Conservation (phyloP, 2,113 vertebrate species). For the Cariama cristata region DNA sequence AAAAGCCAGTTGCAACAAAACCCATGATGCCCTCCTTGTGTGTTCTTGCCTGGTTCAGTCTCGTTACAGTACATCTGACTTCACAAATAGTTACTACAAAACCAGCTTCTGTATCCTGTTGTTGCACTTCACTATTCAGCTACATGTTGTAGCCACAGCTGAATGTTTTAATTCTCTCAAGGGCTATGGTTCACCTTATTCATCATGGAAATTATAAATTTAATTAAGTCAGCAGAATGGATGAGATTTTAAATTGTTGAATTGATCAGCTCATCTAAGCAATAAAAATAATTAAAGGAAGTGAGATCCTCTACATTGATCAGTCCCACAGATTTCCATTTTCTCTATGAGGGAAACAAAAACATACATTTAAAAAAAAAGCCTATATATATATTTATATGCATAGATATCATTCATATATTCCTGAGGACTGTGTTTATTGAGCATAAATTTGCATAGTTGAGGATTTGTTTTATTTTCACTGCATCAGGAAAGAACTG, state of each 20-base stretch:
- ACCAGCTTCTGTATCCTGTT: neutral
- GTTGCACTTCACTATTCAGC: neutral
- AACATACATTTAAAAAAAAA: no score
- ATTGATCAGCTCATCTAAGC: neutral
- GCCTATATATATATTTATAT: neutral
- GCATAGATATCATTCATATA: neutral
- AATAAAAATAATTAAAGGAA: conserved; percentile 24
- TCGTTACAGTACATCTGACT: neutral
- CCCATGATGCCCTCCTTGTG: neutral
- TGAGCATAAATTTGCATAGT: neutral
- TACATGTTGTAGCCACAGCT: neutral
- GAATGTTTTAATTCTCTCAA: neutral
- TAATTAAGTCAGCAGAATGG: conserved; percentile 5
- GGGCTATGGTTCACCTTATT: neutral
- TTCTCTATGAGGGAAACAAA: neutral
- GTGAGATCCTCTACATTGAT: neutral
- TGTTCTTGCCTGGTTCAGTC: neutral
- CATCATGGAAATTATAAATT: neutral
- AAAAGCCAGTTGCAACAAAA: neutral
- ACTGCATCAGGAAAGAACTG: neutral
- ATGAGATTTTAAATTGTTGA: neutral
- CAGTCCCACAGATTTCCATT: neutral
- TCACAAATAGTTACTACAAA: neutral
- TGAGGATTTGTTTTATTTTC: neutral
- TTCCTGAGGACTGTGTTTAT: neutral